A percentile compares a stretch with the other conserved stretches of the same genome.
Evolutionary conservation across 1,140 invertebrate genomes (phyloP).

Genomic region (Ooceraea biroi): DNA sequence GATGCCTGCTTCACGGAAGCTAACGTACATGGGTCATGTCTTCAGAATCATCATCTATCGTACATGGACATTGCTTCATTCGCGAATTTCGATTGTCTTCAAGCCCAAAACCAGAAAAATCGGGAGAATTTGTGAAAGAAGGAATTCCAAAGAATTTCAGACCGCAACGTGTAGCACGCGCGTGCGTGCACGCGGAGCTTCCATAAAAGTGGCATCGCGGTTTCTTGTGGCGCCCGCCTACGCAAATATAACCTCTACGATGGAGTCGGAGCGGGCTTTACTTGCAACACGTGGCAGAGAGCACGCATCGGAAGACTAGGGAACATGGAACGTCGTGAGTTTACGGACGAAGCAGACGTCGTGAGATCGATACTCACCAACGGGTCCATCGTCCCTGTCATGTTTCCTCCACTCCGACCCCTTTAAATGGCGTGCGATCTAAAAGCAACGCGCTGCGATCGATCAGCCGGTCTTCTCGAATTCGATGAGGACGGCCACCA

Average conservation of each 20-base stretch:
- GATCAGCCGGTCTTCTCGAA: neutral
- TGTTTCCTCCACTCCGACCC: conserved; percentile 1
- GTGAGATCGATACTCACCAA: conserved; percentile 65
- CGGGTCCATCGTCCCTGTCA: conserved; percentile 58
- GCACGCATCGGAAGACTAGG: neutral
- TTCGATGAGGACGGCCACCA: neutral
- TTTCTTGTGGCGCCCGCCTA: neutral
- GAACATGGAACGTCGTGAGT: neutral
- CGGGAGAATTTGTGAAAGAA: too few species aligned
- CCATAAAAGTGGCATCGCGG: too few species aligned
- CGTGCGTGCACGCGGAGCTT: conserved; percentile 12
- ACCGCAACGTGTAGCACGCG: neutral
- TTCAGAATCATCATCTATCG: too few species aligned
- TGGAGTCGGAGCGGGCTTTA: neutral
- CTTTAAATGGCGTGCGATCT: neutral
- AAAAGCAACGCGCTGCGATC: conserved; percentile 11
- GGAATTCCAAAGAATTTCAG: neutral
- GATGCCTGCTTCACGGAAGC: neutral
- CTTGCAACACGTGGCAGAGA: neutral
- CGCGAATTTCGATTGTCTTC: neutral
- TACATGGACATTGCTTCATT: neutral
- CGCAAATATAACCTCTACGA: conserved; percentile 63
- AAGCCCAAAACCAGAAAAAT: too few species aligned
- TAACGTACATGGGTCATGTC: neutral
- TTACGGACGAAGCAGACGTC: neutral